Evolutionary conservation across 2,888 invertebrate genomes (phyloP), one percentile per base, ranked within the genome.

Genomic region (Sepiola atlantica): DNA sequence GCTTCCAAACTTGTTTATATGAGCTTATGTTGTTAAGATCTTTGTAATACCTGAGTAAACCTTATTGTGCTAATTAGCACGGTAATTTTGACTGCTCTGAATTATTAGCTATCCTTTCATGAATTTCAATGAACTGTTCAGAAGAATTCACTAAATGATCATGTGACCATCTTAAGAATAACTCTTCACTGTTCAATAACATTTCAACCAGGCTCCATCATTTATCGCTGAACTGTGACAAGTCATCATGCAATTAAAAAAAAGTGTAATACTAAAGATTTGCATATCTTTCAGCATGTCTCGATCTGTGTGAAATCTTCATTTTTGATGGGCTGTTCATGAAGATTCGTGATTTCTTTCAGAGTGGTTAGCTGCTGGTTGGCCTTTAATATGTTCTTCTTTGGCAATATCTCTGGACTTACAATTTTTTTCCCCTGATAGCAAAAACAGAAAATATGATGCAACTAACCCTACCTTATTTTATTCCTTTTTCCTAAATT

Each of bases 361-460:
- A 77, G 77, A 77, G 77, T 77, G 77, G 77, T 77, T 77, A 77
- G 77, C 77, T n/a, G 77, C n/a, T 77, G 77, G 77, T 77, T 32
- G 77, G n/a, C 77, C 77, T 77, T 77, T 77, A 77, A 77, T 77
- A 77, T n/a, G 77, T 77, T 77, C 77, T 77, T 77, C 32, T n/a
- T 77, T 77, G 77, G 77, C 77, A 77, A 77, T 77, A 77, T 77
- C 77, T 77, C 77, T 77, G 77, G 77, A 77, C 77, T 77, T 77
- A 77, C 77, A 77, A 77, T n/a, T 77, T 77, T n/a, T 77, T 77
- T 77, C 77, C 32, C 77, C 45, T 45, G 32, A 77, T 77, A 77
- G n/a, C 77, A 77, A 77, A 77, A 77, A 77, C 14, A 77, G 32
- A 77, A 77, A 77, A 77, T n/a, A 77, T n/a, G 77, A 77, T 77